Conservation (phyloP, 2,888 invertebrate genomes). For the Harmothoe impar region DNA sequence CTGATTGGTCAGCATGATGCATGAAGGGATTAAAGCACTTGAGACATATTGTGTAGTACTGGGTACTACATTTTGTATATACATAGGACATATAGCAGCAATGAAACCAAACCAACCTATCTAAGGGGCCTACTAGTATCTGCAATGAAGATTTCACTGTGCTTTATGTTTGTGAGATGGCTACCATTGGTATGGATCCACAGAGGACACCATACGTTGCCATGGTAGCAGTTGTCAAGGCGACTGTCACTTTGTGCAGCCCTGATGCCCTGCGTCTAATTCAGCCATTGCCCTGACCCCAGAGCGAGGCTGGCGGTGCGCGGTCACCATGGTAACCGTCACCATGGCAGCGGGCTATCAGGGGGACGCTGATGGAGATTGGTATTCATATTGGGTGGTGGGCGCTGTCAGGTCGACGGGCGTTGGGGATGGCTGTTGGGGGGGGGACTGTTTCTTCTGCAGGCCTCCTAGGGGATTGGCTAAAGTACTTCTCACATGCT, state of each 20-base stretch:
- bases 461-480: not conserved
- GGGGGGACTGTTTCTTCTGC: not conserved
- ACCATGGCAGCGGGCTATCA: conserved; percentile 30
- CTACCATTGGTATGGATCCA: no score
- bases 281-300: not conserved
- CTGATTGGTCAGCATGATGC: no score
- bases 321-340: conserved; percentile 32
- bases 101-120: no score
- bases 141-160: no score
- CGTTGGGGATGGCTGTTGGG: no score
- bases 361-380: conserved; percentile 14
- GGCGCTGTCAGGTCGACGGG: not conserved
- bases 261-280: not conserved
- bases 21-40: no score
- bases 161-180: no score
- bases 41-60: no score
- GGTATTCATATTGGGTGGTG: conserved; percentile 48
- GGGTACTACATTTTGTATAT: no score
- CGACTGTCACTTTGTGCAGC: not conserved
- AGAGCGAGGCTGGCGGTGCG: not conserved
- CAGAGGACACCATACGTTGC: not conserved
- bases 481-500: no score
- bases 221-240: conserved; percentile 16
- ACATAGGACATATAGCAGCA: no score
- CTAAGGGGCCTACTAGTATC: no score